Percentiles rank a stretch among this genome's conserved stretches.
Evolutionary conservation across 2,888 invertebrate species (phyloP).

Genomic region (Polylopha cassiicola): DNA sequence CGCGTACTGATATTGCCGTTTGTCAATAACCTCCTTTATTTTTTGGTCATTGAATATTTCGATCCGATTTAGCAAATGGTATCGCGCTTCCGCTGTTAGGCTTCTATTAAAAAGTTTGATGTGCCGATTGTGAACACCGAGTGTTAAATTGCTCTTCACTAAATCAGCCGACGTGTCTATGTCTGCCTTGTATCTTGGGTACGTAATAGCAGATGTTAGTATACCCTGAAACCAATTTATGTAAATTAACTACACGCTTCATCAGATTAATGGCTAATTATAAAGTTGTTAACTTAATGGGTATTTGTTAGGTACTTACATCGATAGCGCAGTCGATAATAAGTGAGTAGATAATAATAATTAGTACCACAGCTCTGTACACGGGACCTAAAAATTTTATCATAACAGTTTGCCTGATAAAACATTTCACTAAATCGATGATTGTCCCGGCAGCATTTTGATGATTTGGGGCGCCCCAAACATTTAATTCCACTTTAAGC

Average conservation of each 20-base stretch:
- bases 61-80: slow-evolving; percentile 46
- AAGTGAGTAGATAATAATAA: slow-evolving; percentile 59
- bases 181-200: slow-evolving; percentile 53
- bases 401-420: slow-evolving; percentile 61
- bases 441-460: slow-evolving; percentile 40
- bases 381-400: slow-evolving; percentile 54
- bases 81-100: slow-evolving; percentile 33
- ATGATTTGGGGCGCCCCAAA: slow-evolving; percentile 39
- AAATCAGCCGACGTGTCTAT: slow-evolving; percentile 46
- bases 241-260: no score
- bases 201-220: slow-evolving; percentile 61
- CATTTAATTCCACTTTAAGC: slow-evolving; percentile 44
- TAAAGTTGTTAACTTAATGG: neutral
- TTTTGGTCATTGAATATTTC: slow-evolving; percentile 54
- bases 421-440: slow-evolving; percentile 59
- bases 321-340: slow-evolving; percentile 65
- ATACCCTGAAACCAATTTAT: slow-evolving; percentile 61
- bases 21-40: slow-evolving; percentile 50
- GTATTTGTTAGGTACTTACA: slow-evolving; percentile 45
- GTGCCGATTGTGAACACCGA: slow-evolving; percentile 58
- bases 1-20: slow-evolving; percentile 63
- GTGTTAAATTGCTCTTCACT: slow-evolving; percentile 45
- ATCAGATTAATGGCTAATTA: neutral
- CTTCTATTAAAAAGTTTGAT: slow-evolving; percentile 52
- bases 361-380: slow-evolving; percentile 48